These are phyloP conservation scores for Apomyelois bistriatella DNA, from an alignment of 2,888 invertebrate genomes.

Conservation along the genomic window DNA sequence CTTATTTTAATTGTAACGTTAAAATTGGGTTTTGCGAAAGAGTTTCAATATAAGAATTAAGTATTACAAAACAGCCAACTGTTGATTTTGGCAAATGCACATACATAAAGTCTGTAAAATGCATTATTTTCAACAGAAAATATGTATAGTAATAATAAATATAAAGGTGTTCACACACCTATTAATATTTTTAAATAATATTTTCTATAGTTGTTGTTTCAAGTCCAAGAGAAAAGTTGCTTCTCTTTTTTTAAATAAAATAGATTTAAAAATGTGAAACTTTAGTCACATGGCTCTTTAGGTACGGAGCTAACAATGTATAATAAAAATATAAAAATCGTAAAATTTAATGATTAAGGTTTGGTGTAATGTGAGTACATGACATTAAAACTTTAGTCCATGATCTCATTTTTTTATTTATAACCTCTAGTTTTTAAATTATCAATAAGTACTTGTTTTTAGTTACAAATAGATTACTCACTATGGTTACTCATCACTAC, in stretches of 20 bases:
- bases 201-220: slow-evolving; percentile 65
- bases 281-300: slow-evolving; percentile 69
- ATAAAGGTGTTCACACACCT: slow-evolving; percentile 42
- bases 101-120: slow-evolving; percentile 37
- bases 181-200: slow-evolving; percentile 59
- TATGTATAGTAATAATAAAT: slow-evolving; percentile 42
- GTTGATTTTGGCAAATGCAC: slow-evolving; percentile 45
- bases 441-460: too few species aligned
- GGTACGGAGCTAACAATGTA: slow-evolving; percentile 65
- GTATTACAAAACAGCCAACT: slow-evolving; percentile 44
- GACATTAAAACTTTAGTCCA: slow-evolving; percentile 68
- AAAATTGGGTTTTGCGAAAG: slow-evolving; percentile 38
- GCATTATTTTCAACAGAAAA: slow-evolving; percentile 47
- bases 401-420: slow-evolving; percentile 48
- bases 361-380: slow-evolving; percentile 48
- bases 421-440: neutral
- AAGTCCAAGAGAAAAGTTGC: slow-evolving; percentile 45
- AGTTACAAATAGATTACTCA: too few species aligned
- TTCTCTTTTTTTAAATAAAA: slow-evolving; percentile 50
- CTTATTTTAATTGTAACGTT: slow-evolving; percentile 43
- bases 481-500: too few species aligned
- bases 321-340: slow-evolving; percentile 71
- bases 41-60: slow-evolving; percentile 43
- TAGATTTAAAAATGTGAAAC: slow-evolving; percentile 53
- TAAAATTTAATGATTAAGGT: slow-evolving; percentile 66